Evolutionary conservation across 2,888 invertebrate genomes (phyloP), one percentile per base, ranked within the genome.

Genomic region (Leucoma salicis): DNA sequence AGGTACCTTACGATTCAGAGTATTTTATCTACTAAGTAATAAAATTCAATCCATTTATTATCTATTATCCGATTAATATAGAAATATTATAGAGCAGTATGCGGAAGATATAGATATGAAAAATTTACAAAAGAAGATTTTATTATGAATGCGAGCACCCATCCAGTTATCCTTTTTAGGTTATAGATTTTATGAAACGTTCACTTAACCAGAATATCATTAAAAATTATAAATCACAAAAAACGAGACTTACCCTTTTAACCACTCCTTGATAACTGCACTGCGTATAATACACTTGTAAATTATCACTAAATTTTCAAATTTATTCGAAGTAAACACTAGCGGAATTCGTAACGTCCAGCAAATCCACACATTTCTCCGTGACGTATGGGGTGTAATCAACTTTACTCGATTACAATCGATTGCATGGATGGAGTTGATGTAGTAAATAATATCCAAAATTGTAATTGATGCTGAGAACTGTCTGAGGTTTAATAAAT

Each of bases 261-360:
- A 13, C n/a, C 39, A 55, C 53, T 70, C 49, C 68, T 53, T 57
- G 57, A 60, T 60, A 58, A 62, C 60, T 62, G 52, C 63, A 59
- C 69, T 64, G 58, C 61, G 57, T 63, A 63, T 72, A 70, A 65
- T 65, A 63, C 83, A 87, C 84, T 83, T 78, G 78, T 81, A 85
- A 84, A 84, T 81, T 84, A 82, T 55, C 84, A 84, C 85, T 56
- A 71, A 78, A 73, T 79, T 79, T 79, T 78, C 66, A 74, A 82
- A 78, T 74, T 70, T 73, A 74, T 69, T 67, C 65, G 67, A 84
- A 67, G 78, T 83, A 87, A 88, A 87, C 86, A 86, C 76, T 75
- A 74, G 70, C 65, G 60, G 63, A 54, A 57, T 54, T 63, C 66
- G 54, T 63, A 63, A 63, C 66, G 66, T 72, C 65, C 64, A 66